Conservation (phyloP, 2,113 vertebrate genomes). For the Percopsis transmontana region DNA sequence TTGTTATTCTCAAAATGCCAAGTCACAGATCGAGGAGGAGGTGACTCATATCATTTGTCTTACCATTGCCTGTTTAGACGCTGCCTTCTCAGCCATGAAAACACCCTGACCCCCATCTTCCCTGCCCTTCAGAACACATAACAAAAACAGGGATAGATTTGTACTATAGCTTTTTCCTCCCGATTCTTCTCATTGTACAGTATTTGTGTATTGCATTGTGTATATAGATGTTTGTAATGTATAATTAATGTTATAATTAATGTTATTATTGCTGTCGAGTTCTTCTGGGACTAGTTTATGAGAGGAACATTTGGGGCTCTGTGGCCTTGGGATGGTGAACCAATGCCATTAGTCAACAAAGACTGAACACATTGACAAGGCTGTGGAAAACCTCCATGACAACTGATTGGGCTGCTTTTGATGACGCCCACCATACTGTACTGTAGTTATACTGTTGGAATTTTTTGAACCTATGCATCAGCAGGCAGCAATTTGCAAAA, state of each 20-base stretch:
- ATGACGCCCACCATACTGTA: constrained; percentile 36
- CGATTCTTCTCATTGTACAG: constrained; percentile 56
- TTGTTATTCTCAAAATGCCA: constrained; percentile 81
- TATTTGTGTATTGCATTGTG: constrained; percentile 64
- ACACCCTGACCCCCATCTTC: constrained; percentile 51
- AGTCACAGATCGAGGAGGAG: constrained; percentile 76
- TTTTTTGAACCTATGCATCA: constrained; percentile 37
- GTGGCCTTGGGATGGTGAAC: constrained; percentile 26
- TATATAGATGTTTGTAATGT: constrained; percentile 70
- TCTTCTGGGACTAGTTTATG: constrained; percentile 34
- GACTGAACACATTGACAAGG: constrained; percentile 9
- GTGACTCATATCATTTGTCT: constrained; percentile 79
- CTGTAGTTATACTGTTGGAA: constrained; percentile 29
- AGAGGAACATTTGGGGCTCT: constrained; percentile 13
- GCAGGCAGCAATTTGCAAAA: neutral
- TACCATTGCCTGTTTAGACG: constrained; percentile 70
- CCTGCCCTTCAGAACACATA: constrained; percentile 53
- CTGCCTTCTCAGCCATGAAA: constrained; percentile 68
- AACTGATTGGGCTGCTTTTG: constrained; percentile 31
- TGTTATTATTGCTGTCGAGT: constrained; percentile 41
- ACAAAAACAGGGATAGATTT: constrained; percentile 50
- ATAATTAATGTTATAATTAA: constrained; percentile 59
- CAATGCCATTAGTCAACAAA: constrained; percentile 16
- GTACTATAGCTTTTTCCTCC: constrained; percentile 37
- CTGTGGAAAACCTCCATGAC: constrained; percentile 11